Base-by-base conservation (phyloP, 2,113 vertebrate genomes). In the Pseudopodoces humilis region DNA sequence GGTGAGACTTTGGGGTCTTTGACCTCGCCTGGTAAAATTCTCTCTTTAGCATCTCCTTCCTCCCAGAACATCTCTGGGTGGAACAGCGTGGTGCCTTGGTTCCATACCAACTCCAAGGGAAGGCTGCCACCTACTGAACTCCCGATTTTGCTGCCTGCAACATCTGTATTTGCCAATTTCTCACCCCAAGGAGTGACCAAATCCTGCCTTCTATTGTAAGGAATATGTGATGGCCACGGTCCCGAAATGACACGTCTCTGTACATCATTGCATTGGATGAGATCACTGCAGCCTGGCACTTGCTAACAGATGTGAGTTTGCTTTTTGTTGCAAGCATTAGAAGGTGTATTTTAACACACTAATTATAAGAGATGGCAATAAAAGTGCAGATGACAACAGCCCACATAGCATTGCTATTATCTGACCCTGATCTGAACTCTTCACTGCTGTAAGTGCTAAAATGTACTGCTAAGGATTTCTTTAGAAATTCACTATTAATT, bases 71-170 rank as follows among this genome's bases (percentile, higher is more conserved):
- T 52, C 68, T 35, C 67, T n/a, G 39, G 62, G 23, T 27, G 33
- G 41, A 8, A 1, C 47, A 77, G 49, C 19, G 4, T 16, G 62
- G 33, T 43, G 53, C 50, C 58, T 59, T 56, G 79, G 56, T 91
- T 88, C 68, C 6, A 35, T 5, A 81, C 63, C 59, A 96, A 91
- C 82, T 95, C 83, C 93, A 92, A 59, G 96, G 83, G 93, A 93
- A 96, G 94, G 94, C 85, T 96, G 96, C 95, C 96, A 97, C 82
- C 96, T 97, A 86, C 94, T 96, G 96, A 88, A 71, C 44, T 74
- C 39, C 75, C 1, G 9, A 2, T n/a, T 85, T 49, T 55, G 24
- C 39, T 55, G 64, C 71, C 59, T 70, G 28, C 23, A 49, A 78
- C 49, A 65, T 71, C 64, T 60, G 49, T 11, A 25, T 78, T 70